These are phyloP conservation scores for Lottia scabra DNA, from an alignment of 2,888 invertebrate genomes.

Conservation along the genomic window DNA sequence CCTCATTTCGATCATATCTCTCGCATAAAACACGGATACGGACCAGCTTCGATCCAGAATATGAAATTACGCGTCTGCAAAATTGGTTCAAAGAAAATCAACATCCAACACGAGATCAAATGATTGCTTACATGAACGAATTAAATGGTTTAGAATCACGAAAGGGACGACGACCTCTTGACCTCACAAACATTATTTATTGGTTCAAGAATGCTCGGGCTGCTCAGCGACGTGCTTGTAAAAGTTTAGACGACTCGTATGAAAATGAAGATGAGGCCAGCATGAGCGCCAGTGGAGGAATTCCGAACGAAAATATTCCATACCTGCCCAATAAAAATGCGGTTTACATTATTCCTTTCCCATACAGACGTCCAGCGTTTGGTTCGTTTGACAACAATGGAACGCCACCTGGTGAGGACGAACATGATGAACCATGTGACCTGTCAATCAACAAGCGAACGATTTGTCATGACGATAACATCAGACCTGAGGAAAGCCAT, in stretches of 20 bases:
- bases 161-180: constrained; percentile 88
- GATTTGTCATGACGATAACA: constrained; percentile 17
- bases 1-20: constrained; percentile 33
- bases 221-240: constrained; percentile 86
- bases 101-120: constrained; percentile 96
- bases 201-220: constrained; percentile 96
- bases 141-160: constrained; percentile 90
- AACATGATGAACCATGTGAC: constrained; percentile 40
- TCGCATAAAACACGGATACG: constrained; percentile 79
- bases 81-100: constrained; percentile 98
- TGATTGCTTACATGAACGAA: constrained; percentile 94
- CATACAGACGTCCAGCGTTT: constrained; percentile 39
- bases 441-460: constrained; percentile 34
- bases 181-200: constrained; percentile 91
- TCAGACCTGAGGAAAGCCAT: constrained; percentile 27
- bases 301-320: constrained; percentile 36
- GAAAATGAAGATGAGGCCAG: constrained; percentile 53
- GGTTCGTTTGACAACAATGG: constrained; percentile 21
- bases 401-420: not conserved
- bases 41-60: constrained; percentile 96
- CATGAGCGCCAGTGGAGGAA: constrained; percentile 24
- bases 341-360: constrained; percentile 64
- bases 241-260: constrained; percentile 53
- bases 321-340: constrained; percentile 66
- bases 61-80: constrained; percentile 95